phyloP scores from a whole-genome alignment of 2,797 vertebrate genomes.

The Acropternis orthonyx region DNA sequence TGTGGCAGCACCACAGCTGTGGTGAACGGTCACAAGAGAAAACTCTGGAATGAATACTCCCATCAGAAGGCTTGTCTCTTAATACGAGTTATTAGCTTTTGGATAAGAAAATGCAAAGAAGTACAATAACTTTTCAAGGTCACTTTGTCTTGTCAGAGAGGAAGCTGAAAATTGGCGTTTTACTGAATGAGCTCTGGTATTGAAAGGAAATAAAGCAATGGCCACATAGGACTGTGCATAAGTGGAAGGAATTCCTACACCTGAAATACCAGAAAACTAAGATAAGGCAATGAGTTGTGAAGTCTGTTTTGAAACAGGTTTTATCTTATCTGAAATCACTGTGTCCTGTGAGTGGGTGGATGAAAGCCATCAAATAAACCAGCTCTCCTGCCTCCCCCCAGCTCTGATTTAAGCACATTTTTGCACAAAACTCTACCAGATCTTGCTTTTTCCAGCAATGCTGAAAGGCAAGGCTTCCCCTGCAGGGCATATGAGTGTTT shows the following conservation, averaged over 20 bases:
- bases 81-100: background rate
- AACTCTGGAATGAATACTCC: background rate
- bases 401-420: fast-evolving
- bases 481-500: background rate
- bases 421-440: background rate
- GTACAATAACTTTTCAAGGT: background rate
- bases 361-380: background rate
- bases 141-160: background rate
- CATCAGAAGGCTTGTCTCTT: background rate
- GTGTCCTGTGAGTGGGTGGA: background rate
- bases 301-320: background rate
- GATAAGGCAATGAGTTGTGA: background rate
- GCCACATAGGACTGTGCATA: background rate
- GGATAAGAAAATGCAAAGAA: background rate
- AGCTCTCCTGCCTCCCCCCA: background rate
- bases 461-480: background rate
- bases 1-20: fast-evolving
- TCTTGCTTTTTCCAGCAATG: background rate
- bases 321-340: background rate
- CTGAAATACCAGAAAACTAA: background rate
- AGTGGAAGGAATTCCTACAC: background rate
- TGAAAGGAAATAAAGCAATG: background rate
- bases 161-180: background rate
- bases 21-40: fast-evolving
- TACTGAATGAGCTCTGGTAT: background rate